A percentile compares a stretch with the other conserved stretches of the same genome.
Conservation (phyloP, 2,888 invertebrate species). For the Pristionchus maxplancki region DNA sequence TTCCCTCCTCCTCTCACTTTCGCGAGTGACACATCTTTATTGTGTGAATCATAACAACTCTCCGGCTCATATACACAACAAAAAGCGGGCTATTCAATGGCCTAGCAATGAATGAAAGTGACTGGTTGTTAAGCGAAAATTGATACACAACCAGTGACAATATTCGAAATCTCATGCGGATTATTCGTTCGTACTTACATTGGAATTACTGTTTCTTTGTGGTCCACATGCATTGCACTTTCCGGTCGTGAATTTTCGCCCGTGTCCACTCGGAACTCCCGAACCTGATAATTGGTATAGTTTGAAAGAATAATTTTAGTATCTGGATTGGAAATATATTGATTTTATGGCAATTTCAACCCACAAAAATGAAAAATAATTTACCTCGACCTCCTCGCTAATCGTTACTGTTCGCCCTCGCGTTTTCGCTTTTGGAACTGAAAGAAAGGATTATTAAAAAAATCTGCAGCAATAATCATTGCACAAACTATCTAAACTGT, state of each 20-base stretch:
- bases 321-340: neutral
- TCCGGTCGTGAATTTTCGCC: conserved; percentile 15
- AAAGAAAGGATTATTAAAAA: neutral
- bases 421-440: neutral
- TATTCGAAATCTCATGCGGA: neutral
- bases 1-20: neutral
- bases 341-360: too few species aligned
- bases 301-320: neutral
- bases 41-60: conserved; percentile 30
- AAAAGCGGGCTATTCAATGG: conserved; percentile 10
- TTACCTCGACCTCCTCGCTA: conserved; percentile 15
- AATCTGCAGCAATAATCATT: too few species aligned
- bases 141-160: neutral
- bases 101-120: conserved; percentile 1
- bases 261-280: conserved; percentile 14
- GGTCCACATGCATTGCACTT: neutral
- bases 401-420: conserved; percentile 30
- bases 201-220: neutral
- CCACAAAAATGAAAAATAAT: neutral
- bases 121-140: neutral
- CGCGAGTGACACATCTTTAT: conserved; percentile 23
- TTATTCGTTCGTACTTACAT: conserved; percentile 21
- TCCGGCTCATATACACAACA: conserved; percentile 35
- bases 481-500: neutral
- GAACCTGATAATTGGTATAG: neutral